phyloP scores from a whole-genome alignment of 37 sponge, comb jelly and placozoan species.

The Chondrilla cf. caribensis region DNA sequence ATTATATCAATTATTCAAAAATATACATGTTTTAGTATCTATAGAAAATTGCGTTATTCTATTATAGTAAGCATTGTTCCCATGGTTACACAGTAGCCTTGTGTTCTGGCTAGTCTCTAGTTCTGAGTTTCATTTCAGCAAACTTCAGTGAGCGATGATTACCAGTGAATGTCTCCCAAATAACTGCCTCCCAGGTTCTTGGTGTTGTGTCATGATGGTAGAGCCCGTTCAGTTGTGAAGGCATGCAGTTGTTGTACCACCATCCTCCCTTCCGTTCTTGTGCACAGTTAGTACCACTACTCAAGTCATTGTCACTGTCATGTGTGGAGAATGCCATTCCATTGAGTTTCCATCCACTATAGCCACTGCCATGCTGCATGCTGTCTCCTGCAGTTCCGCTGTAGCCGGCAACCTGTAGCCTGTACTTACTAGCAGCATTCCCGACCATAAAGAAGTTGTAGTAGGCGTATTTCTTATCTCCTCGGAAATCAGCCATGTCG shows the following conservation, averaged over 20 bases:
- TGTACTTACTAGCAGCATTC: neutral
- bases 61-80: too few relatives aligned
- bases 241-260: conserved; percentile 12
- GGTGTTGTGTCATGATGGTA: neutral
- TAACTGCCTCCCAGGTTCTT: too few relatives aligned
- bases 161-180: neutral
- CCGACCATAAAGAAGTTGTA: conserved; percentile 12
- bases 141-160: neutral
- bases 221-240: neutral
- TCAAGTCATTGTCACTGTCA: conserved; percentile 16
- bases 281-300: conserved; percentile 17
- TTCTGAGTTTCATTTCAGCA: conserved; percentile 16
- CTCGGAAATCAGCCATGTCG: neutral
- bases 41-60: too few relatives aligned
- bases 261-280: neutral
- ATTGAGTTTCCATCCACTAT: neutral
- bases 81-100: too few relatives aligned
- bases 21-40: too few relatives aligned
- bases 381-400: conserved; percentile 6
- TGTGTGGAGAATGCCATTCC: conserved; percentile 17
- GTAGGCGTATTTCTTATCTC: conserved; percentile 9
- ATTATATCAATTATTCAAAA: too few relatives aligned
- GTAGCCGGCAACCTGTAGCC: neutral
- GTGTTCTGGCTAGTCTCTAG: neutral
- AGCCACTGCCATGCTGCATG: too few relatives aligned